phyloP scores from a whole-genome alignment of 2,888 invertebrate genomes.

The Sarcophaga rosellei region DNA sequence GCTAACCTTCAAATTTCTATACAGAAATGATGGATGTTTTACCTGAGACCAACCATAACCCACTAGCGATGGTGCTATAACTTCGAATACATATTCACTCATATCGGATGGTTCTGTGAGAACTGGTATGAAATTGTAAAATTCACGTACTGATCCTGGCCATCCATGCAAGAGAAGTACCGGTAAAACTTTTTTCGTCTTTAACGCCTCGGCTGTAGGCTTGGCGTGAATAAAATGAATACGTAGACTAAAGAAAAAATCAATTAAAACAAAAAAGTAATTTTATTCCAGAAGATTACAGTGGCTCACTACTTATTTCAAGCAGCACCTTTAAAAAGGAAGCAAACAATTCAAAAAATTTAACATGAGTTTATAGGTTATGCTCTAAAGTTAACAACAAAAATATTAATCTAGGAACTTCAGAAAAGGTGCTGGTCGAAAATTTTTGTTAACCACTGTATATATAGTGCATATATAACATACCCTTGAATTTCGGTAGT shows the following conservation, averaged over 20 bases:
- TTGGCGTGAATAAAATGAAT: slow-evolving; percentile 87
- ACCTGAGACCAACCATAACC: slow-evolving; percentile 88
- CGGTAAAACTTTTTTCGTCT: slow-evolving; percentile 83
- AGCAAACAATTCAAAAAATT: too few relatives aligned
- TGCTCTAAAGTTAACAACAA: too few relatives aligned
- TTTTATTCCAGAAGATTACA: too few relatives aligned
- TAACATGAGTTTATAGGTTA: too few relatives aligned
- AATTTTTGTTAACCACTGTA: not conserved
- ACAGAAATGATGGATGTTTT: slow-evolving; percentile 43
- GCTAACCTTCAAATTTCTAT: too few relatives aligned
- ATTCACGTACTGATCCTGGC: slow-evolving; percentile 92
- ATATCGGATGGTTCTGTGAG: slow-evolving; percentile 82
- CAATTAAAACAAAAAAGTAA: too few relatives aligned
- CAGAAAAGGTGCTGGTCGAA: too few relatives aligned
- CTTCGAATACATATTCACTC: slow-evolving; percentile 85
- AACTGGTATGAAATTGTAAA: slow-evolving; percentile 88
- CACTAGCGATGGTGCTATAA: slow-evolving; percentile 86
- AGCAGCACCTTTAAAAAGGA: too few relatives aligned
- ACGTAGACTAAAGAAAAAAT: slow-evolving; percentile 77
- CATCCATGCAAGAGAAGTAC: slow-evolving; percentile 91
- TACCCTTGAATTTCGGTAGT: slow-evolving; percentile 87
- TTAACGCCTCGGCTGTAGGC: slow-evolving; percentile 81
- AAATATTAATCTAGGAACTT: too few relatives aligned
- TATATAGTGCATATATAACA: slow-evolving; percentile 36
- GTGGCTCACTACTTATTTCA: too few relatives aligned